phyloP scores from a whole-genome alignment of 2,113 vertebrate species.

The Perccottus glenii region DNA sequence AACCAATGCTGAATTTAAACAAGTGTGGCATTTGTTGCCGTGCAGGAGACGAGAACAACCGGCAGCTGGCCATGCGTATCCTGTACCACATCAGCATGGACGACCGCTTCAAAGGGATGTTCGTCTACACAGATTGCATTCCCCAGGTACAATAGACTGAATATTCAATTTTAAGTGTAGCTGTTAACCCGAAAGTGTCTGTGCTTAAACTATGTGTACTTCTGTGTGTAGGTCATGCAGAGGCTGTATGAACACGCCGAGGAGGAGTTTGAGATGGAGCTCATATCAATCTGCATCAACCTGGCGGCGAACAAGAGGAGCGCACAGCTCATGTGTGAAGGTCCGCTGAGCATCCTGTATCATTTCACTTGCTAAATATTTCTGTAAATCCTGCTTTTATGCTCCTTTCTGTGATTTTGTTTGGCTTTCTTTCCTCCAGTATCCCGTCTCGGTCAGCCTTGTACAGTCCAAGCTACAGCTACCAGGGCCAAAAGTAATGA shows the following conservation, averaged over 20 bases:
- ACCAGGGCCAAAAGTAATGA: no score
- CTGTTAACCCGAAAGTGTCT: background rate
- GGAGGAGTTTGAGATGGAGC: constrained; percentile 88
- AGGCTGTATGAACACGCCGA: constrained; percentile 92
- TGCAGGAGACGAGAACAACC: constrained; percentile 90
- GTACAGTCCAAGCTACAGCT: no score
- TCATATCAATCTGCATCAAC: constrained; percentile 97
- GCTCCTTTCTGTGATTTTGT: no score
- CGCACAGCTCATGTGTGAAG: constrained; percentile 94
- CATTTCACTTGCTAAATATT: no score
- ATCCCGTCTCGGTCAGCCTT: no score
- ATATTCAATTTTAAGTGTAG: background rate
- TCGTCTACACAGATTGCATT: constrained; percentile 94
- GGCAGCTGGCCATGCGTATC: constrained; percentile 90
- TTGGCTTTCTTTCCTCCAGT: no score
- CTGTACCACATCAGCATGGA: constrained; percentile 98
- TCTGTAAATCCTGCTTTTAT: no score
- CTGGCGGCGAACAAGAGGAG: constrained; percentile 96
- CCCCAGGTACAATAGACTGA: constrained; percentile 84
- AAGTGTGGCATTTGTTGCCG: constrained; percentile 4
- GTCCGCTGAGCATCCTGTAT: constrained; percentile 54
- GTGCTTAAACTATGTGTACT: background rate
- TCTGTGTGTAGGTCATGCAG: constrained; percentile 87
- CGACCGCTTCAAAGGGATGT: constrained; percentile 94
- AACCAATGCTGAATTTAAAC: no score